These are phyloP conservation scores for Acrocephalus kingi DNA, from an alignment of 2,113 vertebrate genomes.

Conservation along the genomic window DNA sequence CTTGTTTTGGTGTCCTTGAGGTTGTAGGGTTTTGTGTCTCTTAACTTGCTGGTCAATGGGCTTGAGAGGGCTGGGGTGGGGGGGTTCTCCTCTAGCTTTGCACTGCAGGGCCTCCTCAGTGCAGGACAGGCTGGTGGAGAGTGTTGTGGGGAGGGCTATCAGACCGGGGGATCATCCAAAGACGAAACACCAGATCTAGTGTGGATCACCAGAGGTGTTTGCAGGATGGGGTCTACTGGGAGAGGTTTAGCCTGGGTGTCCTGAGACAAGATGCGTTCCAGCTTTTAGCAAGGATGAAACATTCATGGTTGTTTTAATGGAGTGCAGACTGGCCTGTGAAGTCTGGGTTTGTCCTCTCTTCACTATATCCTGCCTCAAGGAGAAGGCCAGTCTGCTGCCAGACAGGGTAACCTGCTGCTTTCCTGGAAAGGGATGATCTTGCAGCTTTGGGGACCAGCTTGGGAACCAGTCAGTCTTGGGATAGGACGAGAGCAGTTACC, in stretches of 20 bases:
- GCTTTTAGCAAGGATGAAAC: background rate
- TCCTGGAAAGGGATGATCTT: background rate
- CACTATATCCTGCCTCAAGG: background rate
- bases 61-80: background rate
- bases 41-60: background rate
- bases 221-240: background rate
- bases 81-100: background rate
- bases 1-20: background rate
- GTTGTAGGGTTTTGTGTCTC: background rate
- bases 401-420: background rate
- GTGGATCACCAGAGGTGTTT: background rate
- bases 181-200: background rate
- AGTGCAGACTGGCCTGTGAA: background rate
- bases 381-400: background rate
- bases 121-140: background rate
- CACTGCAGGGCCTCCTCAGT: background rate
- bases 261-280: background rate
- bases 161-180: background rate
- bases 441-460: slow-evolving; percentile 15
- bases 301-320: background rate
- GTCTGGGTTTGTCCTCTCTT: background rate
- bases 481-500: slow-evolving; percentile 22
- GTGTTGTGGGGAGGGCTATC: background rate
- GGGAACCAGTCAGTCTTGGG: slow-evolving; percentile 4
- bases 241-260: background rate